A percentile compares a stretch with the other conserved stretches of the same genome.
Evolutionary conservation across 2,888 invertebrate genomes (phyloP).

Genomic region (Nemapogon koenigi): DNA sequence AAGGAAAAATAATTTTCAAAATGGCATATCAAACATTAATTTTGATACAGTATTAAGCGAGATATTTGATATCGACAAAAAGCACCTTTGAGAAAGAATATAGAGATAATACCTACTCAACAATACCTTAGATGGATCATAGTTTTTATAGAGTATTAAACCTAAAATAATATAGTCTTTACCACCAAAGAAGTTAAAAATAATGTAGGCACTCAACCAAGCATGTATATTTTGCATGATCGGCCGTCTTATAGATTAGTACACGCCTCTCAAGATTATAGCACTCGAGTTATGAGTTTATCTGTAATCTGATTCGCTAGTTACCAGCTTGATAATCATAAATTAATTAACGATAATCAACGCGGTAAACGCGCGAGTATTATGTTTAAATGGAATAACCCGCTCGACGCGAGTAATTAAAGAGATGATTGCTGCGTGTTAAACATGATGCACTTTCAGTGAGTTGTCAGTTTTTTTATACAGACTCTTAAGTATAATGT

Average conservation of each 20-base stretch:
- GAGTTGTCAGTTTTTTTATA: no score
- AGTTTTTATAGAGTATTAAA: no score
- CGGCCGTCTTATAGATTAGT: background rate
- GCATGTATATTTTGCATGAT: constrained; percentile 9
- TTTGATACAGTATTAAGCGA: constrained; percentile 3
- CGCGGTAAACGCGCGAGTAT: constrained; percentile 26
- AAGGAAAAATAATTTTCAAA: no score
- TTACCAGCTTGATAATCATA: constrained; percentile 45
- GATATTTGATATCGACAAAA: constrained; percentile 6
- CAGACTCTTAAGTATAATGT: no score
- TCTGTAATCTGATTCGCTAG: constrained; percentile 35
- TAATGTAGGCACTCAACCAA: background rate
- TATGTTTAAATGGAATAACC: constrained; percentile 52
- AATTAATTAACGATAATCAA: constrained; percentile 28
- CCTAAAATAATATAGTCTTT: no score
- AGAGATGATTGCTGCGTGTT: no score
- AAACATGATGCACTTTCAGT: no score
- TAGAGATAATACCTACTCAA: constrained; percentile 7
- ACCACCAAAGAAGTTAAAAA: no score
- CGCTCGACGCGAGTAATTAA: constrained; percentile 26
- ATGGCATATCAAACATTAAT: no score
- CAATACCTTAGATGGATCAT: no score
- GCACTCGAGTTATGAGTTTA: constrained; percentile 23
- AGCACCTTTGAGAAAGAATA: constrained; percentile 4
- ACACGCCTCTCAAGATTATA: constrained; percentile 5